phyloP scores from a whole-genome alignment of 2,113 vertebrate species.

The Albula glossodonta region DNA sequence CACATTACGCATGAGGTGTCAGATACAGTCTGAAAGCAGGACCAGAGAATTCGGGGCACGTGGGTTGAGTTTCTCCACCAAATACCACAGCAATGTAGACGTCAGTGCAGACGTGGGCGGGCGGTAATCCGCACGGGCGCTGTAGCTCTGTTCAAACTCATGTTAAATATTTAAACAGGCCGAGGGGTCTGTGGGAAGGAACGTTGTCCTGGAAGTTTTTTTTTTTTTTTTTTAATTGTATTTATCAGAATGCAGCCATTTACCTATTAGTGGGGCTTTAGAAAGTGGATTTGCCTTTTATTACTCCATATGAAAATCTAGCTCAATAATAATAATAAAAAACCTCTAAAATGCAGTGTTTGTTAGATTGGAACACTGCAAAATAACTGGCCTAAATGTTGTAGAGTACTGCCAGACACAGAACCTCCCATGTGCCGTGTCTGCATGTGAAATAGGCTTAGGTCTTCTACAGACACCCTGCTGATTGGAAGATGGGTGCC shows the following conservation, averaged over 20 bases:
- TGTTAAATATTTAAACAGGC: neutral
- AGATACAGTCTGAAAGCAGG: neutral
- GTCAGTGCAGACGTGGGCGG: neutral
- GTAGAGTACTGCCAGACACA: too few relatives aligned
- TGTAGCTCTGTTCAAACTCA: neutral
- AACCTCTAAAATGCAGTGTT: too few relatives aligned
- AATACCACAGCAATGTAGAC: neutral
- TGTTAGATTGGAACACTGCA: too few relatives aligned
- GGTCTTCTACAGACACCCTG: too few relatives aligned
- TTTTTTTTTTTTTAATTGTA: neutral
- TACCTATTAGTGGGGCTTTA: neutral
- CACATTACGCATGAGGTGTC: slow-evolving; percentile 29
- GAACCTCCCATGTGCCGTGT: too few relatives aligned
- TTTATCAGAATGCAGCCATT: too few relatives aligned
- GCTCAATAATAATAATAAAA: too few relatives aligned
- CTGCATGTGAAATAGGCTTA: too few relatives aligned
- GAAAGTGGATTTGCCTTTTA: neutral
- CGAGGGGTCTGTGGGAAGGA: neutral
- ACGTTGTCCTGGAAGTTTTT: neutral
- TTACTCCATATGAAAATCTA: too few relatives aligned
- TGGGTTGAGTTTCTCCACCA: slow-evolving; percentile 53
- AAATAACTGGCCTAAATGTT: too few relatives aligned
- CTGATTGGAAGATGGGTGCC: too few relatives aligned
- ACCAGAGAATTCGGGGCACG: slow-evolving; percentile 41
- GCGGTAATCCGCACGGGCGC: neutral